Percentiles rank a stretch among this genome's conserved stretches.
These are phyloP conservation scores for Danio albolineatus DNA, from an alignment of 2,797 vertebrate genomes.

Conservation along the genomic window DNA sequence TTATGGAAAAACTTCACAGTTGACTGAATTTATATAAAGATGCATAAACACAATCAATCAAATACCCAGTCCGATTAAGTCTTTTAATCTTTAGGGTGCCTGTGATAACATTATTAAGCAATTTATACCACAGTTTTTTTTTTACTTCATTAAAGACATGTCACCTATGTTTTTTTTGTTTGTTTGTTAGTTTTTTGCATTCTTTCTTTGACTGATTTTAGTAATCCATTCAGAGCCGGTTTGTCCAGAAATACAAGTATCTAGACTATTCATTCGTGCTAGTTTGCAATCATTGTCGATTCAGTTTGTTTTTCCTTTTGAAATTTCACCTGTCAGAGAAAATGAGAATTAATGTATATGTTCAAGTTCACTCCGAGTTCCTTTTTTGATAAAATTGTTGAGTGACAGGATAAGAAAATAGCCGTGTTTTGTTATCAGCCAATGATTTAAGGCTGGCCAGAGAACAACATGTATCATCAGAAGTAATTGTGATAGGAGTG, in stretches of 20 bases:
- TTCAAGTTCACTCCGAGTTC: slow-evolving; percentile 5
- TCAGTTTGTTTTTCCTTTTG: background rate
- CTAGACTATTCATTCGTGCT: background rate
- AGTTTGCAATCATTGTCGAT: background rate
- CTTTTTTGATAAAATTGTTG: background rate
- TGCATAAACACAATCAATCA: background rate
- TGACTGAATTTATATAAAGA: background rate
- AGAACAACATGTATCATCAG: slow-evolving; percentile 6
- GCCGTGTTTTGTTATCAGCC: background rate
- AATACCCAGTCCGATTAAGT: background rate
- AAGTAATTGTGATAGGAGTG: background rate
- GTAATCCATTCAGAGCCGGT: background rate
- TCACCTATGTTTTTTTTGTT: background rate
- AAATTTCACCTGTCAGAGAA: slow-evolving; percentile 2
- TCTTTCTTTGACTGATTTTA: background rate
- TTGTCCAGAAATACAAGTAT: background rate
- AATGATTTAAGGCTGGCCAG: slow-evolving; percentile 24
- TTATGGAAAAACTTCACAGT: background rate
- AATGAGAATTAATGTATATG: slow-evolving; percentile 13
- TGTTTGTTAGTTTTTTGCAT: background rate
- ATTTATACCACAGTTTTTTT: too few species aligned
- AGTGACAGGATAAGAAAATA: background rate
- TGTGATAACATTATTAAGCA: background rate
- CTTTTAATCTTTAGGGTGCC: background rate
- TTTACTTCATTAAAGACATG: too few species aligned